Base-by-base conservation (phyloP, 2,888 invertebrate genomes). In the Epinotia brunnichana region DNA sequence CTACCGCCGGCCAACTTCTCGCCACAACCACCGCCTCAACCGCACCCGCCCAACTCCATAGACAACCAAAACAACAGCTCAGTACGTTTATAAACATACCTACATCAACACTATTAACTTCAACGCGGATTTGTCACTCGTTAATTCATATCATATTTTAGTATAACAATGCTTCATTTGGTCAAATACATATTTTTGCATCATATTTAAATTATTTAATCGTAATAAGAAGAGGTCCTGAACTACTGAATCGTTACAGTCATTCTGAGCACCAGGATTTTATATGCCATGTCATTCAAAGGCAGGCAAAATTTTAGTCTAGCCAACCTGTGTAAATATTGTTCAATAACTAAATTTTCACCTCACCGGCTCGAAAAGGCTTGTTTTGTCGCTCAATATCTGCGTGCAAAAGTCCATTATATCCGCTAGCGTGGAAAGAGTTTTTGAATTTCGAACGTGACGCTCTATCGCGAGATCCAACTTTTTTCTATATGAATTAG, bases 41-140 rank as follows among this genome's bases (percentile, higher is more conserved):
- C 86, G 77, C 93, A 88, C 82, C 83, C 81, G 80, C 90, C 82
- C 78, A 95, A 94, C 84, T 94, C 94, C 69, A 94, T 95, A 85
- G 95, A 95, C 92, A 95, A 89, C 90, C 95, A 92, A 85, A 92
- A 90, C 77, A 89, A 87, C 78, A 90, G 82, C 78, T 84, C 91
- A 83, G 92, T 92, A 83, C 88, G 92, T 90, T 70, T 21, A 24
- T 54, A 0, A 7, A 63, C 19, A 21, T 51, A 63, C 19, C 10
- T 51, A 3, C 29, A 56, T 60, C 11, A 17, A n/a, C 39, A 17
- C 19, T 10, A 19, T 29, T 57, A 57, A 41, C 41, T 41, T 41
- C 13, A 41, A 41, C 41, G 41, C 41, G 41, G 41, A 13, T 41
- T 41, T 41, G 11, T 41, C 7, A 41, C 41, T 11, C 1, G 11